Conservation (phyloP, 2,888 invertebrate species). For the Oligia fasciuncula region DNA sequence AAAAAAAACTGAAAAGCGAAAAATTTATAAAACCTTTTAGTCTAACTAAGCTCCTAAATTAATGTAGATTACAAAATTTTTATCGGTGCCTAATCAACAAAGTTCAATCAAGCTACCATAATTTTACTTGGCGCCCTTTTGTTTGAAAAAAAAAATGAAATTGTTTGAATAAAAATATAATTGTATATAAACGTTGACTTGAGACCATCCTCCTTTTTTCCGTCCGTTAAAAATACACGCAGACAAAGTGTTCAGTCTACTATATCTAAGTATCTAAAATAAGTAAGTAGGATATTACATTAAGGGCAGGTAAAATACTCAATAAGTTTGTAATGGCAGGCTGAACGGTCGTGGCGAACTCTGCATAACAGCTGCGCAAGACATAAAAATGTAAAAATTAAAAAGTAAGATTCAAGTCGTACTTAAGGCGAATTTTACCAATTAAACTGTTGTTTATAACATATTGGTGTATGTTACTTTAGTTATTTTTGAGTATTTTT, state of each 20-base stretch:
- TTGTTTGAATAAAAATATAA: too few relatives aligned
- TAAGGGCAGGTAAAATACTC: constrained; percentile 49
- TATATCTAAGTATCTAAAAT: constrained; percentile 22
- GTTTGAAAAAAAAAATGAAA: neutral
- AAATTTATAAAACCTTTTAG: neutral
- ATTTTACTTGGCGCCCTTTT: neutral
- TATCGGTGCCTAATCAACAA: neutral
- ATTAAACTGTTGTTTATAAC: neutral
- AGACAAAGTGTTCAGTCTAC: neutral
- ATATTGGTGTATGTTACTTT: neutral
- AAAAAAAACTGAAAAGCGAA: neutral
- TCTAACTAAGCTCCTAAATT: neutral
- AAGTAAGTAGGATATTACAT: constrained; percentile 30
- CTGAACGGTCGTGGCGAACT: constrained; percentile 45
- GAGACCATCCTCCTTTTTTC: neutral
- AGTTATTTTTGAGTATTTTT: neutral
- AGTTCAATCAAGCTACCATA: neutral
- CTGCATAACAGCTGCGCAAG: constrained; percentile 52
- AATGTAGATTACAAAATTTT: neutral
- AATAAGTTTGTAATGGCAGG: constrained; percentile 62
- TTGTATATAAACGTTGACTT: neutral
- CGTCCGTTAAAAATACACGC: neutral
- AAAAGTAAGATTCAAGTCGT: constrained; percentile 43
- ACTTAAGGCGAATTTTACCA: neutral
- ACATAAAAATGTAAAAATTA: constrained; percentile 57